Conservation (phyloP, 2,888 invertebrate genomes). For the Desoria tigrina region DNA sequence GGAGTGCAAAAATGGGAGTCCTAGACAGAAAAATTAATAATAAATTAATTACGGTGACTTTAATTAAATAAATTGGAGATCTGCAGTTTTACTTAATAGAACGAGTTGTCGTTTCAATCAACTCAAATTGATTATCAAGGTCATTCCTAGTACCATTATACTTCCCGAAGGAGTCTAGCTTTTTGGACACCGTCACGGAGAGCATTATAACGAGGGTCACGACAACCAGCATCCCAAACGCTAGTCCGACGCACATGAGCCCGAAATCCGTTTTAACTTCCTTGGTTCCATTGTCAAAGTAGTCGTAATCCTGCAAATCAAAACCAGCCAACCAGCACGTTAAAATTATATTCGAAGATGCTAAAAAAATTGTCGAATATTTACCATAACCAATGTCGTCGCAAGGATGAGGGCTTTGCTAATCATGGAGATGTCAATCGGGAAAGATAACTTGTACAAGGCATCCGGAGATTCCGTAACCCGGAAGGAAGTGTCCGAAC, state of each 20-base stretch:
- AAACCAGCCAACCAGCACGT: too few species aligned
- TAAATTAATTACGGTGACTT: too few species aligned
- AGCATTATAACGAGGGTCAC: constrained; percentile 37
- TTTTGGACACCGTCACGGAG: constrained; percentile 36
- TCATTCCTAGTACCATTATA: constrained; percentile 19
- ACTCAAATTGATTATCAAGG: constrained; percentile 19
- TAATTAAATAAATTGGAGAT: too few species aligned
- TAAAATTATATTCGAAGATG: neutral
- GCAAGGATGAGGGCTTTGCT: constrained; percentile 41
- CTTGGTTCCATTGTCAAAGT: constrained; percentile 40
- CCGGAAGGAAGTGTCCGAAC: constrained; percentile 23
- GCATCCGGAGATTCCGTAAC: constrained; percentile 35
- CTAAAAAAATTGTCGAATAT: too few species aligned
- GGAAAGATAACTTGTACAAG: constrained; percentile 37
- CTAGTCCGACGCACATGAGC: constrained; percentile 35
- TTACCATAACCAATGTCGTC: constrained; percentile 40
- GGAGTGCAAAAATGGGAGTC: too few species aligned
- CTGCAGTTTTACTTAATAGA: neutral
- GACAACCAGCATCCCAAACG: constrained; percentile 32
- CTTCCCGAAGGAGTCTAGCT: constrained; percentile 18
- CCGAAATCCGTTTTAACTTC: constrained; percentile 42
- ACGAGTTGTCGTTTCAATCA: constrained; percentile 8
- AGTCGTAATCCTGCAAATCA: constrained; percentile 41
- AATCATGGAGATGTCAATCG: constrained; percentile 39
- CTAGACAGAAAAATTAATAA: too few species aligned